Conservation (phyloP, 23 tunicate genomes). For the Clavelina lepadiformis region DNA sequence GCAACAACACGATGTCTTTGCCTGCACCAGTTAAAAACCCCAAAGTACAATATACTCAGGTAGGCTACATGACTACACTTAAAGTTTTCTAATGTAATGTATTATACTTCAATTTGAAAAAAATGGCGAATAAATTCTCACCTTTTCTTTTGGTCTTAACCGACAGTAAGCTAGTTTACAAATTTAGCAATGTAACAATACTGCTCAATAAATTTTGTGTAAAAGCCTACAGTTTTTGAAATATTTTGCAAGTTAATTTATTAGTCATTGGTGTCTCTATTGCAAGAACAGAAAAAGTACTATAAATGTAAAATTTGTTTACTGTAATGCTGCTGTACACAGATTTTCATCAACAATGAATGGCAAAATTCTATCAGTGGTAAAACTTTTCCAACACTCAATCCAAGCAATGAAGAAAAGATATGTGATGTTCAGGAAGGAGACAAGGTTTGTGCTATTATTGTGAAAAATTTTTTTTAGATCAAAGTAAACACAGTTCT, state of each 20-base stretch:
- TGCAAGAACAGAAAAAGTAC: background rate
- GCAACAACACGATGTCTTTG: too few species aligned
- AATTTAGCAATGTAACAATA: too few species aligned
- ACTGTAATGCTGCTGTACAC: background rate
- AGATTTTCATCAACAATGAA: constrained; percentile 94
- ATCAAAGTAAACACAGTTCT: background rate
- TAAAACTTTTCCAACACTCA: constrained; percentile 86
- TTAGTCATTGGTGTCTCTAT: too few species aligned
- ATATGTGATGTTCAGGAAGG: constrained; percentile 96
- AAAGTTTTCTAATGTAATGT: too few species aligned
- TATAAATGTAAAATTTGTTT: background rate
- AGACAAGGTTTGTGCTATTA: constrained; percentile 51
- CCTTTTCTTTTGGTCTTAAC: background rate
- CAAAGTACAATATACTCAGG: constrained; percentile 47
- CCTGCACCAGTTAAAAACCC: constrained; percentile 35
- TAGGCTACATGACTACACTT: background rate
- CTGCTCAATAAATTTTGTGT: too few species aligned
- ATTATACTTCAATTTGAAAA: background rate
- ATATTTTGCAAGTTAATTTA: too few species aligned
- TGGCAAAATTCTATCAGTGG: constrained; percentile 94
- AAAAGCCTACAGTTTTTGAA: too few species aligned
- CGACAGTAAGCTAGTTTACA: too few species aligned
- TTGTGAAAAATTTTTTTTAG: background rate
- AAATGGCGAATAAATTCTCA: background rate
- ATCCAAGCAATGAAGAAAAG: constrained; percentile 89